phyloP scores from a whole-genome alignment of 2,797 vertebrate species.

The Pangasius djambal region DNA sequence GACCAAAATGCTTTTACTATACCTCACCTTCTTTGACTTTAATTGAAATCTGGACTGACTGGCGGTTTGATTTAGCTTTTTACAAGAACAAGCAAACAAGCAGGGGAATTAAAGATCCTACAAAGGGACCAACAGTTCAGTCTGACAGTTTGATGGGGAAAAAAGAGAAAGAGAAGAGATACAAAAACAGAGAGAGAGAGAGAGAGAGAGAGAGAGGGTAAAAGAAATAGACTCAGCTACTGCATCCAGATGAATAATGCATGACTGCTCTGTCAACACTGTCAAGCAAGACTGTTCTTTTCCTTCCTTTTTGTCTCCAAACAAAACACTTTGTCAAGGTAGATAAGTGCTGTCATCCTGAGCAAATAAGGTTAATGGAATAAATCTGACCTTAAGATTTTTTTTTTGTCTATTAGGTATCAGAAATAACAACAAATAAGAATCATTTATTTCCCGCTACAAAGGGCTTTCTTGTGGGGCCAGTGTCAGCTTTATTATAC shows the following conservation, averaged over 20 bases:
- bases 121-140: constrained; percentile 36
- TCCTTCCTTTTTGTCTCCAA: constrained; percentile 34
- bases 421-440: background rate
- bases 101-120: constrained; percentile 45
- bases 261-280: constrained; percentile 53
- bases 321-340: constrained; percentile 59
- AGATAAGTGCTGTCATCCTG: constrained; percentile 53
- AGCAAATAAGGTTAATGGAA: constrained; percentile 59
- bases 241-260: constrained; percentile 61
- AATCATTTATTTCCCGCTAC: constrained; percentile 20
- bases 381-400: constrained; percentile 57
- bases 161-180: background rate
- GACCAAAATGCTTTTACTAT: background rate
- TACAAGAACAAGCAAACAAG: constrained; percentile 36
- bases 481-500: background rate
- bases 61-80: constrained; percentile 39
- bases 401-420: background rate
- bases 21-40: background rate
- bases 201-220: background rate
- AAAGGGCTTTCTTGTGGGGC: background rate
- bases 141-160: constrained; percentile 34
- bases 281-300: constrained; percentile 47
- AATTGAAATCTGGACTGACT: constrained; percentile 3
- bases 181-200: background rate
- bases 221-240: constrained; percentile 20